Evolutionary conservation across 1,140 invertebrate genomes (phyloP).

Genomic region (Drosophila ambigua): DNA sequence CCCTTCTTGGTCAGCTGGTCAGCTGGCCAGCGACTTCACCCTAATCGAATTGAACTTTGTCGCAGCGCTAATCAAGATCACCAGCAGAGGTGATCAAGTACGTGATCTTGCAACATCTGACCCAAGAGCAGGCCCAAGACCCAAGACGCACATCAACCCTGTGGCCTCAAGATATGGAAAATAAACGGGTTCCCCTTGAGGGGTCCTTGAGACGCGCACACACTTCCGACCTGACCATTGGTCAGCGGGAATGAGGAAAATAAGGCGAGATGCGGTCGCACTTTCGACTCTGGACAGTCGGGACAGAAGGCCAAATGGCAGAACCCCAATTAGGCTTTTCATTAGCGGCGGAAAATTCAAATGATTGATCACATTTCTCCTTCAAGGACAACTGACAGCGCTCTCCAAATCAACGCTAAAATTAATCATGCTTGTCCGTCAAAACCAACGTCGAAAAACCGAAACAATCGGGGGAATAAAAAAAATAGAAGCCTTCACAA

Average conservation of each 20-base stretch:
- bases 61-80: constrained; percentile 52
- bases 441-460: constrained; percentile 11
- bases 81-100: constrained; percentile 11
- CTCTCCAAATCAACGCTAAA: constrained; percentile 44
- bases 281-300: constrained; percentile 4
- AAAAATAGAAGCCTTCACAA: not conserved
- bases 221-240: constrained; percentile 37
- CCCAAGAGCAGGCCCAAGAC: constrained; percentile 1
- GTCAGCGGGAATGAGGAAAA: constrained; percentile 41
- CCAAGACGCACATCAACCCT: constrained; percentile 46
- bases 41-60: constrained; percentile 65
- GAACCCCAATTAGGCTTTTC: constrained; percentile 74
- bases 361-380: constrained; percentile 66
- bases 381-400: constrained; percentile 32
- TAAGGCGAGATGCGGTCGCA: constrained; percentile 16
- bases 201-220: constrained; percentile 17
- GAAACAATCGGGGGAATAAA: not conserved
- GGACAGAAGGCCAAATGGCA: constrained; percentile 54
- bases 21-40: constrained; percentile 2
- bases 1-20: not conserved
- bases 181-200: constrained; percentile 17
- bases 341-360: constrained; percentile 48
- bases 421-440: constrained; percentile 71
- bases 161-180: constrained; percentile 8
- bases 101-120: constrained; percentile 4